phyloP scores from a whole-genome alignment of 2,797 vertebrate genomes.

The Neosalanx taihuensis region DNA sequence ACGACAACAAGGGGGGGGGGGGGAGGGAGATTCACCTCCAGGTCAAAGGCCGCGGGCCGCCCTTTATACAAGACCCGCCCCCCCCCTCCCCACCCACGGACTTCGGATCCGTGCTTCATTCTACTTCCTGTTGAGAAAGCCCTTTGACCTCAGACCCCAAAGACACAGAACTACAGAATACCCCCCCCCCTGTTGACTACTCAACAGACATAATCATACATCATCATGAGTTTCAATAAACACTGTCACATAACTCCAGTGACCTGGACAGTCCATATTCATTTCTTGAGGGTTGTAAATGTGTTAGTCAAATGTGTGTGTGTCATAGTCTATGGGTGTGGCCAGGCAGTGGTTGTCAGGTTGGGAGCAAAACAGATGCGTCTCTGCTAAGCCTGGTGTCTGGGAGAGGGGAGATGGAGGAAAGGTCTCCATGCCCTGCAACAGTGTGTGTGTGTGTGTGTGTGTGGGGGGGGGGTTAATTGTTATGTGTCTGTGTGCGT shows the following conservation, averaged over 20 bases:
- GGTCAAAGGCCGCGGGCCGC: slow-evolving; percentile 72
- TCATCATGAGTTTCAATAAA: no score
- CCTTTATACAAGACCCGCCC: slow-evolving; percentile 11
- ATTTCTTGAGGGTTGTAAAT: not conserved
- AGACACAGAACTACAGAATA: not conserved
- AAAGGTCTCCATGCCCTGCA: no score
- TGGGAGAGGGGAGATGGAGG: no score
- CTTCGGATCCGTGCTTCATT: not conserved
- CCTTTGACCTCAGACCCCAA: not conserved
- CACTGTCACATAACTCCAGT: not conserved
- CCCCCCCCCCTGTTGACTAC: not conserved
- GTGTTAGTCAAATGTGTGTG: not conserved
- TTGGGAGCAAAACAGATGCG: no score
- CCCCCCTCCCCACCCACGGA: not conserved
- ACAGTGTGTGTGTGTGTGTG: not conserved
- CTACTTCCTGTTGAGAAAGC: not conserved
- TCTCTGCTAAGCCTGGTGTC: no score
- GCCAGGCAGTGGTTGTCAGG: no score
- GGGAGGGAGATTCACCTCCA: slow-evolving; percentile 81
- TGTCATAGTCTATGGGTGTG: not conserved
- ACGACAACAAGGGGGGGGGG: slow-evolving; percentile 81
- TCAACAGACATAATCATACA: not conserved
- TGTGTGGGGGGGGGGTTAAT: not conserved
- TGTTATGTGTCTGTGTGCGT: not conserved
- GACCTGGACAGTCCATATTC: not conserved